Evolutionary conservation across 2,797 vertebrate genomes (phyloP).

Genomic region (Rhynchotus rufescens): DNA sequence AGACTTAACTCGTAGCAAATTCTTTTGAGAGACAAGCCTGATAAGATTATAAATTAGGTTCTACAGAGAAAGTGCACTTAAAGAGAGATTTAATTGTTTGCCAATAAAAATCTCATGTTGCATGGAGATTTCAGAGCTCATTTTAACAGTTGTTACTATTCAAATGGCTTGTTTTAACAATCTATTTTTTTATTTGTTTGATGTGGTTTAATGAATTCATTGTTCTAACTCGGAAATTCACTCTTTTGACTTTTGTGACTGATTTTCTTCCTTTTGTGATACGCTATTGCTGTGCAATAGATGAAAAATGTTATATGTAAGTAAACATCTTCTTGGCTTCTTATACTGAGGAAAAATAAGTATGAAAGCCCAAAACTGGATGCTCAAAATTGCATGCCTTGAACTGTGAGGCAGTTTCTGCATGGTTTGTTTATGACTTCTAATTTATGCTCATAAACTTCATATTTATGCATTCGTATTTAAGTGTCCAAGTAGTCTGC

Average conservation of each 20-base stretch:
- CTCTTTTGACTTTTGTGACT: background rate
- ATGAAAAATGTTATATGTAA: background rate
- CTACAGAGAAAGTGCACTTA: slow-evolving; percentile 55
- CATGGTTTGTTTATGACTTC: background rate
- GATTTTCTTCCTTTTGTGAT: background rate
- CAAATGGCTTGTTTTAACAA: slow-evolving; percentile 57
- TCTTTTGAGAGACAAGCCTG: slow-evolving; percentile 64
- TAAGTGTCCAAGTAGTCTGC: background rate
- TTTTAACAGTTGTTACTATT: slow-evolving; percentile 64
- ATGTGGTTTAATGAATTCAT: slow-evolving; percentile 16
- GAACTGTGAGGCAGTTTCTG: background rate
- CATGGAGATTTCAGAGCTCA: slow-evolving; percentile 47
- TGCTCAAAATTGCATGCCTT: background rate
- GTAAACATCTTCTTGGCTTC: background rate
- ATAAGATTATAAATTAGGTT: slow-evolving; percentile 75
- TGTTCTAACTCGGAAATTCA: slow-evolving; percentile 30
- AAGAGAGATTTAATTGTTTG: slow-evolving; percentile 71
- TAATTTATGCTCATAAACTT: background rate
- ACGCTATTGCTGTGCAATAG: background rate
- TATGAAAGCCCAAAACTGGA: background rate
- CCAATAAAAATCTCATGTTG: slow-evolving; percentile 65
- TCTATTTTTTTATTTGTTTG: slow-evolving; percentile 27
- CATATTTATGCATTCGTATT: too few relatives aligned
- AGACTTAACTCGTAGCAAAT: slow-evolving; percentile 55
- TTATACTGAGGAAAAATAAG: background rate